phyloP scores from a whole-genome alignment of 30 jellyfish, hydroid and myxozoan species.

The Turritopsis rubra region DNA sequence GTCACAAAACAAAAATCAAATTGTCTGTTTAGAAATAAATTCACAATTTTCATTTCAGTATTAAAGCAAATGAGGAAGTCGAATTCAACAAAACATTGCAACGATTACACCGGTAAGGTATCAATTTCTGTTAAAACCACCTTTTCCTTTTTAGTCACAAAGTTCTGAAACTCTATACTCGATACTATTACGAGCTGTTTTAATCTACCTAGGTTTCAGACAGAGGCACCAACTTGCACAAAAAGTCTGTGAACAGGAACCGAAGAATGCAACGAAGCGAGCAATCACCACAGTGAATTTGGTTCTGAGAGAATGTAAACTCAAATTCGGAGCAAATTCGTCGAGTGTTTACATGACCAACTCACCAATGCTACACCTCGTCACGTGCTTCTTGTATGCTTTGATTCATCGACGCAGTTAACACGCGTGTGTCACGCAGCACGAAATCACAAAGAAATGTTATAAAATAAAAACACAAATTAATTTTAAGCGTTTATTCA shows the following conservation, averaged over 20 bases:
- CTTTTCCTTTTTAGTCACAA: too few relatives aligned
- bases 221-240: background rate
- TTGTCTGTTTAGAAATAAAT: too few relatives aligned
- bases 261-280: background rate
- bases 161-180: too few relatives aligned
- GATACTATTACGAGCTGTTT: too few relatives aligned
- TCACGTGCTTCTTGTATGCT: background rate
- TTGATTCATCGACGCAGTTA: background rate
- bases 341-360: background rate
- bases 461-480: too few relatives aligned
- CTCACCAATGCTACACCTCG: background rate
- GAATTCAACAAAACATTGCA: background rate
- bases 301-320: background rate
- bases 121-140: too few relatives aligned
- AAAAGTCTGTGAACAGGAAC: background rate
- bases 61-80: background rate
- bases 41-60: background rate
- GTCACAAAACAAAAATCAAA: background rate
- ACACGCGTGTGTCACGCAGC: background rate
- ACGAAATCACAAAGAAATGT: background rate
- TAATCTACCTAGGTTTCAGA: background rate
- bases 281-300: background rate
- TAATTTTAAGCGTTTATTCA: too few relatives aligned
- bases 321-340: background rate
- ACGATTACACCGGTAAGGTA: background rate